Percentiles rank a stretch among this genome's conserved stretches.
phyloP scores from a whole-genome alignment of 1,140 invertebrate species.

The Neodiprion virginianus region DNA sequence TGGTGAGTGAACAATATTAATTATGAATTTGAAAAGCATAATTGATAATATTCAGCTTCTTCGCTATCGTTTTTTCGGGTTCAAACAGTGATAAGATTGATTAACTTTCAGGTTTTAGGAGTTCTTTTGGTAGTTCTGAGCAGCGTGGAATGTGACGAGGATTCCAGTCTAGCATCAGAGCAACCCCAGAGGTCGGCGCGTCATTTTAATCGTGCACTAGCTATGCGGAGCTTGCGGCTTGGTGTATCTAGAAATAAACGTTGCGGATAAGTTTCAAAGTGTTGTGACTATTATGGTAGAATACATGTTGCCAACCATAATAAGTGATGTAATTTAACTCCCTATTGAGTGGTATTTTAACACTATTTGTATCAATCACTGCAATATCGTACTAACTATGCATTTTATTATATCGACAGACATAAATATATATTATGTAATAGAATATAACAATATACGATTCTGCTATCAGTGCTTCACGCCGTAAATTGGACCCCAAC shows the following conservation, averaged over 20 bases:
- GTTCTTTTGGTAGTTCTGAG: constrained; percentile 83
- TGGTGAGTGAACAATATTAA: constrained; percentile 64
- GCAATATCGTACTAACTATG: constrained; percentile 41
- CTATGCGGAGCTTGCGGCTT: constrained; percentile 78
- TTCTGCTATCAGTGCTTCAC: background rate
- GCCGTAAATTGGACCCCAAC: background rate
- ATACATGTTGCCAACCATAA: constrained; percentile 39
- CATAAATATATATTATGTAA: constrained; percentile 46
- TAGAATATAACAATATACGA: constrained; percentile 16
- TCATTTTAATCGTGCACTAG: constrained; percentile 86
- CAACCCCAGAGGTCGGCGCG: constrained; percentile 73
- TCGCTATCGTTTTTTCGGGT: constrained; percentile 28
- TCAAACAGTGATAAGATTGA: constrained; percentile 7
- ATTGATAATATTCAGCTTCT: constrained; percentile 20
- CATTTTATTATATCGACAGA: constrained; percentile 45
- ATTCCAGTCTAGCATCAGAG: constrained; percentile 66
- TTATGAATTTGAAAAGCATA: background rate
- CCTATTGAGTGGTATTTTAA: constrained; percentile 52
- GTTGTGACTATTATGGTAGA: constrained; percentile 39
- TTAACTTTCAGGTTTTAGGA: constrained; percentile 70
- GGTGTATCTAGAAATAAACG: constrained; percentile 60
- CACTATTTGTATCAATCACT: constrained; percentile 43
- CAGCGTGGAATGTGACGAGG: constrained; percentile 62
- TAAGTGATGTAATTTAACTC: constrained; percentile 40
- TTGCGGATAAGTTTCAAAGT: constrained; percentile 46